Evolutionary conservation across 2,888 invertebrate species (phyloP), one percentile per base, ranked within the genome.

Genomic region (Caradrina clavipalpis): DNA sequence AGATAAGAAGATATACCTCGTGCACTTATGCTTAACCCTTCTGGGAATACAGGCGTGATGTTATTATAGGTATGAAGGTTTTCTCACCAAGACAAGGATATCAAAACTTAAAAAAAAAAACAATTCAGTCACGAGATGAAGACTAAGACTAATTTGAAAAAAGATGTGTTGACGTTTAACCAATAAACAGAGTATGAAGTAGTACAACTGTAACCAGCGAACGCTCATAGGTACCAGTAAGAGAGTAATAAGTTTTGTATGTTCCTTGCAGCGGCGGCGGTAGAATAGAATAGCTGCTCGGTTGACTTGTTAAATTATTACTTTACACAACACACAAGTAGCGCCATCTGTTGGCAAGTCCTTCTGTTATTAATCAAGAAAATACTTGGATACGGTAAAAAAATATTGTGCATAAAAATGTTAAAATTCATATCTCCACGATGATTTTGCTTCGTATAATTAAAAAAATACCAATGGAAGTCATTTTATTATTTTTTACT

Each of bases 311-410:
- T 39, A 3, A 13, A 13, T 39, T 45, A 1, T 21, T 0, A 51
- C 45, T 53, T 15, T 45, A 35, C n/a, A 35, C 15, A 54, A 4
- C 35, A 47, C 2, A 49, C 49, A 54, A 50, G 62, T 60, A 60
- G 21, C 62, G 75, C 80, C 76, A 79, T 74, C 76, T 76, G 26
- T 63, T 66, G 53, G 19, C 22, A 3, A 10, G 0, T 26, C 17
- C 50, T 53, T 53, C 11, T 8, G 60, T 17, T 54, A 15, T 11
- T 42, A 26, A 15, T 8, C 5, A 42, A 22, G 35, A 55, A n/a
- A 13, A 15, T 21, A 2, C 1, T 2, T 51, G 51, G 5, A 11
- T 8, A 4, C 1, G 15, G 2, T 19, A 1, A n/a, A 31, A 15
- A 13, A 69, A 19, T 35, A 22, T 17, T 0, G n/a, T 19, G 21